A percentile compares a stretch with the other conserved stretches of the same genome.
These are phyloP conservation scores for Macquaria ambigua DNA, from an alignment of 2,113 vertebrate genomes.

Conservation along the genomic window DNA sequence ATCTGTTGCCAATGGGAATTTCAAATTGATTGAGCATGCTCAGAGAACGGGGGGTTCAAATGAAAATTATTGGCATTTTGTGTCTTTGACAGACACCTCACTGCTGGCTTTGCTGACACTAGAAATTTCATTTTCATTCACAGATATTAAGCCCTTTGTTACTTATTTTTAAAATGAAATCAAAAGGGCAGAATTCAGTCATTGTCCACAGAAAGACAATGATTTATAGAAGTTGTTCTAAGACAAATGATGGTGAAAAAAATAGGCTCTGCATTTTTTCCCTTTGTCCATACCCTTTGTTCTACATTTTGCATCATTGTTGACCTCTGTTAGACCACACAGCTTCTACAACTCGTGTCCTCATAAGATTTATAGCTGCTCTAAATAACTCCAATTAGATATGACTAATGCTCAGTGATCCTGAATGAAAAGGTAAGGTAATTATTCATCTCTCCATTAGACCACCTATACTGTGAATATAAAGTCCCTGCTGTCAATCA, in stretches of 20 bases:
- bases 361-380: conserved; percentile 36
- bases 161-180: conserved; percentile 49
- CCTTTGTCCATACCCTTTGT: conserved; percentile 9
- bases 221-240: conserved; percentile 20
- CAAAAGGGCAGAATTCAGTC: conserved; percentile 60
- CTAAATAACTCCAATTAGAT: conserved; percentile 30
- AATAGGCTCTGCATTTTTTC: neutral
- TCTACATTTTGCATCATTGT: neutral
- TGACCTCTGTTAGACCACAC: conserved; percentile 17
- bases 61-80: conserved; percentile 61
- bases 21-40: conserved; percentile 74
- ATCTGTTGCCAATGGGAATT: conserved; percentile 66
- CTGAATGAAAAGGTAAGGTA: conserved; percentile 18
- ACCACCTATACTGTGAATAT: conserved; percentile 24
- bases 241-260: conserved; percentile 14
- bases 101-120: conserved; percentile 50
- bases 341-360: conserved; percentile 11
- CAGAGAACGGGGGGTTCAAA: conserved; percentile 55
- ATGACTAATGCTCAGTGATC: conserved; percentile 30
- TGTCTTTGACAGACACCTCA: conserved; percentile 53
- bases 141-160: conserved; percentile 48
- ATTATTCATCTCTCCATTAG: conserved; percentile 35
- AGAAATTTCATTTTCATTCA: conserved; percentile 57
- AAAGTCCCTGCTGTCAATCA: conserved; percentile 31
- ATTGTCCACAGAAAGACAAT: conserved; percentile 35